Evolutionary conservation across 2,888 invertebrate genomes (phyloP).

Genomic region (Eurytoma adleriae): DNA sequence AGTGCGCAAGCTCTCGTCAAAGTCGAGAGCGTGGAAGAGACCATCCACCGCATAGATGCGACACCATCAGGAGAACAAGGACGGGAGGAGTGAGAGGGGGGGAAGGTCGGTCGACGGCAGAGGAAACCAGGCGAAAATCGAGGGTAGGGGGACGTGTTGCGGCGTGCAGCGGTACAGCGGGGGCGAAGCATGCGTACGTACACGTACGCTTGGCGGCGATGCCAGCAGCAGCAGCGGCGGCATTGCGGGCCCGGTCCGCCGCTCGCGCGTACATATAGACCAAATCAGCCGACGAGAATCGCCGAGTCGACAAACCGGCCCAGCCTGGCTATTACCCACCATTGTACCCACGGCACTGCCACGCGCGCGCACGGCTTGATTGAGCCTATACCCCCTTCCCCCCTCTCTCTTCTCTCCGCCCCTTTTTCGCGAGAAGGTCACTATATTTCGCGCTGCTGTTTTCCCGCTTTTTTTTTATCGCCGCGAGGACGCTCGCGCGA

Average conservation of each 20-base stretch:
- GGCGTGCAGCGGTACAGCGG: constrained; percentile 9
- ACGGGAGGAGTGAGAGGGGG: neutral
- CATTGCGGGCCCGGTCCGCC: constrained; percentile 14
- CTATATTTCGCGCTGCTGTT: neutral
- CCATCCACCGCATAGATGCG: too few relatives aligned
- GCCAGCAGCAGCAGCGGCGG: constrained; percentile 14
- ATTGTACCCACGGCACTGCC: constrained; percentile 60
- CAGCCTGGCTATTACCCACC: constrained; percentile 63
- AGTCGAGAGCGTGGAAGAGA: neutral
- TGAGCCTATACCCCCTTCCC: neutral
- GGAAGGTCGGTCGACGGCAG: neutral
- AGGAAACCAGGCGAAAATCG: neutral
- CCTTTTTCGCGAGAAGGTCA: neutral
- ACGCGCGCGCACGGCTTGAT: neutral
- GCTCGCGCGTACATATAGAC: neutral
- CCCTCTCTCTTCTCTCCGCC: neutral
- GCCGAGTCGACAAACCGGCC: constrained; percentile 62
- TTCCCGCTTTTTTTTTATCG: neutral
- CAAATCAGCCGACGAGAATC: constrained; percentile 53
- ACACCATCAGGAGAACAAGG: neutral
- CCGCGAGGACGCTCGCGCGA: too few relatives aligned
- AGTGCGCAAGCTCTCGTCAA: constrained; percentile 2
- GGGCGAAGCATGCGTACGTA: constrained; percentile 28
- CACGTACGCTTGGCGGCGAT: constrained; percentile 23
- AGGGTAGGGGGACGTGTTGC: constrained; percentile 21